phyloP scores from a whole-genome alignment of 2,113 vertebrate genomes.

The Pedionomus torquatus region DNA sequence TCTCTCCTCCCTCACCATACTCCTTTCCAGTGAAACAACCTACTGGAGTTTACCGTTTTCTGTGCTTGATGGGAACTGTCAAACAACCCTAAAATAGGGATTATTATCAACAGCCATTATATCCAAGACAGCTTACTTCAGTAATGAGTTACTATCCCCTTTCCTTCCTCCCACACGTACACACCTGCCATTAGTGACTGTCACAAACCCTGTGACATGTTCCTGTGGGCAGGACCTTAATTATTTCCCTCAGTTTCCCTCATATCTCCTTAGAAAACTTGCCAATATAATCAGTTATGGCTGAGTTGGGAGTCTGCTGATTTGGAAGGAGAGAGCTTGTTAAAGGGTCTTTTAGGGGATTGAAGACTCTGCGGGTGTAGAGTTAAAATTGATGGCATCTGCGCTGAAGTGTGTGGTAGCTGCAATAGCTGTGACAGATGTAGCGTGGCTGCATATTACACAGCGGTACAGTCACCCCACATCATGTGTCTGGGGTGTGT shows the following conservation, averaged over 20 bases:
- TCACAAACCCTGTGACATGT: fast-evolving
- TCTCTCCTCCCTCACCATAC: background rate
- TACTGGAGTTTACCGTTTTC: background rate
- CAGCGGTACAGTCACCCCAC: background rate
- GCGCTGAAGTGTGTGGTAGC: background rate
- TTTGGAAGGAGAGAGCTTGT: background rate
- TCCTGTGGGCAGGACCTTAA: background rate
- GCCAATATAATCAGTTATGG: background rate
- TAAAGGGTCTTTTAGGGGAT: background rate
- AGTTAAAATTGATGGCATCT: background rate
- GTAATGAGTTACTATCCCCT: conserved; percentile 8
- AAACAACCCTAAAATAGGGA: conserved; percentile 14
- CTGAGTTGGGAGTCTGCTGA: background rate
- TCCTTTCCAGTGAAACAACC: background rate
- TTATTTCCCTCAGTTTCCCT: conserved; percentile 15
- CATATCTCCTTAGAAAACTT: background rate
- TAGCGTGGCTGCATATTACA: background rate
- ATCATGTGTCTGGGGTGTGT: background rate
- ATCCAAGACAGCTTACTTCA: background rate
- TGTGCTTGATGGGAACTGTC: background rate
- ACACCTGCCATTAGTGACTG: background rate
- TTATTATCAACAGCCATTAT: background rate
- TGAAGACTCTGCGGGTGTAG: fast-evolving
- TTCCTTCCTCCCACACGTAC: background rate
- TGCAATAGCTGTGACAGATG: conserved; percentile 13